These are phyloP conservation scores for Dolichoris vasculosae DNA, from an alignment of 1,140 invertebrate species.

Conservation along the genomic window DNA sequence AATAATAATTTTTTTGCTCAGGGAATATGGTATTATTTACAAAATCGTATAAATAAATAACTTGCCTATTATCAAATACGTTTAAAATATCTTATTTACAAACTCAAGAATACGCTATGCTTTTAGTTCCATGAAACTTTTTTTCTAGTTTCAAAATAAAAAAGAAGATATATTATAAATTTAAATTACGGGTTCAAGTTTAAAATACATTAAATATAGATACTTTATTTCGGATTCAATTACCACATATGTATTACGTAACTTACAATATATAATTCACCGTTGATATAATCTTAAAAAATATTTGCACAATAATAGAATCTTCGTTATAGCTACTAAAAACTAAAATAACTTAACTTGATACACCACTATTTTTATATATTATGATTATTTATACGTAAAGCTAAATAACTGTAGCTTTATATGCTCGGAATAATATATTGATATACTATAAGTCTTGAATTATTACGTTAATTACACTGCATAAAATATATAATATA, in stretches of 20 bases:
- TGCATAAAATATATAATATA: too few relatives aligned
- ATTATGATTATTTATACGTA: too few relatives aligned
- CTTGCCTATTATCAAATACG: background rate
- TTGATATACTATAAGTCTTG: too few relatives aligned
- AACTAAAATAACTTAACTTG: too few relatives aligned
- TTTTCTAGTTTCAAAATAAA: background rate
- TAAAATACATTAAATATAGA: background rate
- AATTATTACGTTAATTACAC: too few relatives aligned
- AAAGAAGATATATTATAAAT: background rate
- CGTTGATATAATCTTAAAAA: background rate
- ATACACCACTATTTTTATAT: too few relatives aligned
- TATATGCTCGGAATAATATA: too few relatives aligned
- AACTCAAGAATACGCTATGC: background rate
- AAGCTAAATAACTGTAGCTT: too few relatives aligned
- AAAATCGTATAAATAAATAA: background rate
- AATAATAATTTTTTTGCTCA: background rate
- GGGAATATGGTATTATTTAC: background rate
- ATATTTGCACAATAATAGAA: too few relatives aligned
- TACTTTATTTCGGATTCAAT: background rate
- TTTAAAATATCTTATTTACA: constrained; percentile 2
- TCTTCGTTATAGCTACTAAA: too few relatives aligned
- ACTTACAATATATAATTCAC: background rate
- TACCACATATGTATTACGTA: background rate
- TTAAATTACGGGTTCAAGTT: background rate
- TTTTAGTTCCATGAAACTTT: background rate